phyloP scores from a whole-genome alignment of 2,113 vertebrate genomes.

The Cinclus mexicanus region DNA sequence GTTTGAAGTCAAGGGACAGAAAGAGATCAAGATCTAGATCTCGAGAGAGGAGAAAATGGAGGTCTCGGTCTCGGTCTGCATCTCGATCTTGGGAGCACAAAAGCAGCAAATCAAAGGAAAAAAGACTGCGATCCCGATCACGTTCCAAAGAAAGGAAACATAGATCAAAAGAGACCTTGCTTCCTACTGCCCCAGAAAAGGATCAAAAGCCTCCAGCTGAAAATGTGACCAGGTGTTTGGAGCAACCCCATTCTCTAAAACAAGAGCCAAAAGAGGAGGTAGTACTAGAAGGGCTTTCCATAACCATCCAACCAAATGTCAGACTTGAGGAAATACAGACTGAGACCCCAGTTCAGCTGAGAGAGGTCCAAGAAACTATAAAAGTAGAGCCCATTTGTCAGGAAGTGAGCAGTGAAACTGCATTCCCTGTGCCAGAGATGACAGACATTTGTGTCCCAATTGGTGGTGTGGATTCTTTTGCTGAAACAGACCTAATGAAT shows the following conservation, averaged over 20 bases:
- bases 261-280: conserved; percentile 32
- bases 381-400: conserved; percentile 48
- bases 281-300: conserved; percentile 24
- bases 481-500: conserved; percentile 4
- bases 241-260: background rate
- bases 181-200: background rate
- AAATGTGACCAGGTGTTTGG: background rate
- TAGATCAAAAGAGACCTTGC: background rate
- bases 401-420: conserved; percentile 20
- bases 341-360: background rate
- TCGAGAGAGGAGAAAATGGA: conserved; percentile 73
- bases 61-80: conserved; percentile 34
- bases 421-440: conserved; percentile 30
- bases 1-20: conserved; percentile 58
- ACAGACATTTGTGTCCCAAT: conserved; percentile 45
- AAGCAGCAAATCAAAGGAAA: conserved; percentile 73
- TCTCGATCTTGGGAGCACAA: conserved; percentile 65
- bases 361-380: conserved; percentile 44
- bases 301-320: conserved; percentile 39
- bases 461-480: conserved; percentile 52
- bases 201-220: conserved; percentile 5
- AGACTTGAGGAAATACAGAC: background rate
- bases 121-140: conserved; percentile 64
- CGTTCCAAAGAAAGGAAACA: conserved; percentile 80
- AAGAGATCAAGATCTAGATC: conserved; percentile 74